Conservation (phyloP, 2,888 invertebrate genomes). For the Agonopterix subpropinquella region DNA sequence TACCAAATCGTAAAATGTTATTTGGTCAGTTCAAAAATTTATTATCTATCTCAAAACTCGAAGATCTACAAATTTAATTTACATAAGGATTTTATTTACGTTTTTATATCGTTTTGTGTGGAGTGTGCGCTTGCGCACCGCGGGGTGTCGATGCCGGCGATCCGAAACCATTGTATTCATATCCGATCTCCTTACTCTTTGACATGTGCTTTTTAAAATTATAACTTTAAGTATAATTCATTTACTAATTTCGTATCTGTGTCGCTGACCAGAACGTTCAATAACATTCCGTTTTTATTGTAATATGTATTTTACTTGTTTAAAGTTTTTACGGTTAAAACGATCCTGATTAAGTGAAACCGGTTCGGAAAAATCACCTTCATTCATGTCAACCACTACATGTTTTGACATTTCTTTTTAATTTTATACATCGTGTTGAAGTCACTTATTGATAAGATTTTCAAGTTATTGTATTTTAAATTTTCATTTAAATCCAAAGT, state of each 20-base stretch:
- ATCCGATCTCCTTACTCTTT: slow-evolving; percentile 59
- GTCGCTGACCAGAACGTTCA: slow-evolving; percentile 11
- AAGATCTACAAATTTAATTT: slow-evolving; percentile 65
- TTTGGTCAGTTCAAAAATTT: slow-evolving; percentile 19
- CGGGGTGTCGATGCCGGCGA: slow-evolving; percentile 51
- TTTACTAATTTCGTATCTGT: slow-evolving; percentile 42
- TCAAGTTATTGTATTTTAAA: no score
- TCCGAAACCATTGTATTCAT: slow-evolving; percentile 59
- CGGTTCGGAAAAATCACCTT: slow-evolving; percentile 2
- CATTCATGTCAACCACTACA: slow-evolving; percentile 1
- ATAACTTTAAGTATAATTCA: slow-evolving; percentile 58
- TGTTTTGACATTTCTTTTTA: no score
- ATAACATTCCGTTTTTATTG: slow-evolving; percentile 5
- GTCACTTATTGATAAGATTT: no score
- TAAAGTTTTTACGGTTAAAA: background rate
- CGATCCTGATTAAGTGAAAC: background rate
- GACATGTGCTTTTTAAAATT: slow-evolving; percentile 62
- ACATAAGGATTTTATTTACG: slow-evolving; percentile 62
- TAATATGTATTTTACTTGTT: slow-evolving; percentile 4
- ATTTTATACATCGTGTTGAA: no score
- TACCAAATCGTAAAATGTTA: no score
- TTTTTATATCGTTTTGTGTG: slow-evolving; percentile 58
- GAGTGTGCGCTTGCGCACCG: slow-evolving; percentile 50
- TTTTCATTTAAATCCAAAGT: no score
- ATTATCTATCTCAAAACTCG: slow-evolving; percentile 35